Base-by-base conservation (phyloP, 2,797 vertebrate species). In the Diglossa cyanea region DNA sequence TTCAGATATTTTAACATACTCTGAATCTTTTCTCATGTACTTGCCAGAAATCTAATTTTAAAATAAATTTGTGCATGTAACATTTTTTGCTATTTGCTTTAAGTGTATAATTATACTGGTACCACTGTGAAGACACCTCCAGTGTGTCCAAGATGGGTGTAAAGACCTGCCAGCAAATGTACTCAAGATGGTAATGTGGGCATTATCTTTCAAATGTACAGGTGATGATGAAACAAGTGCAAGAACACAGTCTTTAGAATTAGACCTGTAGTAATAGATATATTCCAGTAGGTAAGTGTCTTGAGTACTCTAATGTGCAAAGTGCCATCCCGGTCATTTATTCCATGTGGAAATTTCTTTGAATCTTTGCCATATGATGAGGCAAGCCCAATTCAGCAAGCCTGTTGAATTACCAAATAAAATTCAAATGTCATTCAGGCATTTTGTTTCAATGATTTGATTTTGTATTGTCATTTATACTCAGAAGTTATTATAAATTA, bases 401-500 rank as follows among this genome's bases (percentile, higher is more conserved):
- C 9, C 37, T 90, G 55, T 53, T 0, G 2, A 96, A 89, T 81
- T 93, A 76, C 54, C 1, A 33, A 90, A 91, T 71, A 90, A 39
- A 95, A 93, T 75, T 90, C 76, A 90, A 88, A 84, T 30, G 39
- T 6, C 26, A 83, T 79, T 67, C 2, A 1, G 37, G 24, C 48
- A 78, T 92, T 96, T 96, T 72, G 62, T 94, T 86, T 93, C 50
- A 62, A 74, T 88, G 13, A 90, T 85, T 90, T 78, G 66, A 95
- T 91, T 53, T 50, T 65, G 68, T 67, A 75, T 80, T 92, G 48
- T 67, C 61, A 93, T 89, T 96, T 96, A 51, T 63, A 92, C 50
- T 95, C 50, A 86, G 30, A 88, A 92, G 53, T 82, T 93, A 89
- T 71, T 82, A 88, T 73, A 97, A 94, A 93, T 94, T 95, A 96